These are phyloP conservation scores for Synergus laeviventris DNA, from an alignment of 2,888 invertebrate species.

Conservation along the genomic window DNA sequence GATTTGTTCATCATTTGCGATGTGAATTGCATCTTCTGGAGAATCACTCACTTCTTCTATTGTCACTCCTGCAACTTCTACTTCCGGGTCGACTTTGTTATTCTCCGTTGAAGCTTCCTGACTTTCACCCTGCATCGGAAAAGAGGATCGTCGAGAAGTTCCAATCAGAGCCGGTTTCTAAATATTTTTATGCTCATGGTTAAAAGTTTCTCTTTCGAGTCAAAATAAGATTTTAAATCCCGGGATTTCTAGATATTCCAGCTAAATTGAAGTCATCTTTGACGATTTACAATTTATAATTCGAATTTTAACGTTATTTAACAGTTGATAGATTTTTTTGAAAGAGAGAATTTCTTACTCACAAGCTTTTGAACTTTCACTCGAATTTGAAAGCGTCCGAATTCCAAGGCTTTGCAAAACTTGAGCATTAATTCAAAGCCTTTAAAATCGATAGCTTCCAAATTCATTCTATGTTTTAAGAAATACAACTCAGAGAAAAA, in stretches of 20 bases:
- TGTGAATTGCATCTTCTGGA: constrained; percentile 43
- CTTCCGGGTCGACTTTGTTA: not conserved
- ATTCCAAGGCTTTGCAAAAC: not conserved
- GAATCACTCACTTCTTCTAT: not conserved
- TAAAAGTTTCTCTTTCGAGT: not conserved
- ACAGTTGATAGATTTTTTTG: not conserved
- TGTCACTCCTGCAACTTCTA: not conserved
- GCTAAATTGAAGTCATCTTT: not conserved
- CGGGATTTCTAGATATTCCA: not conserved
- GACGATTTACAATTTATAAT: too few relatives aligned
- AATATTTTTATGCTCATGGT: not conserved
- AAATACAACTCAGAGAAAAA: not conserved
- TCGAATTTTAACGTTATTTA: not conserved
- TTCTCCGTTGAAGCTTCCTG: not conserved
- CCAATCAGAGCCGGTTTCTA: constrained; percentile 3
- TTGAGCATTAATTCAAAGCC: not conserved
- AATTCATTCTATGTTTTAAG: not conserved
- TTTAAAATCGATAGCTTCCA: not conserved
- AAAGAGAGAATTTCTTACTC: constrained; percentile 1
- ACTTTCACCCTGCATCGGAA: constrained; percentile 9
- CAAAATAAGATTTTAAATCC: not conserved
- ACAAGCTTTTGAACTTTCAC: not conserved
- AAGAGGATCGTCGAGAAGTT: constrained; percentile 6
- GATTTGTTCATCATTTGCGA: constrained; percentile 12
- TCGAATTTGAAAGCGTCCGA: not conserved